phyloP scores from a whole-genome alignment of 2,113 vertebrate species.

The Pelecanus crispus region DNA sequence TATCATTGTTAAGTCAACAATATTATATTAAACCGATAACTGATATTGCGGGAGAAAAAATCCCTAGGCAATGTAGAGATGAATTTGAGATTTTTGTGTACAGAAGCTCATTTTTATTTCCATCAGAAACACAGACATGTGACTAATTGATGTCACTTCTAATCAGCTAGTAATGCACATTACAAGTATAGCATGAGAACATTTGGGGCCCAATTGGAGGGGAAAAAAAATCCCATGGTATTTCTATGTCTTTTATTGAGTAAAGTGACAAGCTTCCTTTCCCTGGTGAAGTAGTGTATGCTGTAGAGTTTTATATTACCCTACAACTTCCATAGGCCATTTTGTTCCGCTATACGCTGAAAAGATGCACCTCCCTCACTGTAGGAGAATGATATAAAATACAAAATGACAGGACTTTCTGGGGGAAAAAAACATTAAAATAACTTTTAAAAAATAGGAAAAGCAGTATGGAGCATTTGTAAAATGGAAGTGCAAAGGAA shows the following conservation, averaged over 20 bases:
- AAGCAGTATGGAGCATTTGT: not conserved
- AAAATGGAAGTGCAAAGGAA: not conserved
- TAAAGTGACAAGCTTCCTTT: conserved; percentile 38
- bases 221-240: conserved; percentile 12
- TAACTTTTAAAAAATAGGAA: not conserved
- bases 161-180: conserved; percentile 66
- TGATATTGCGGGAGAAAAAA: conserved; percentile 82
- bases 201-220: conserved; percentile 47
- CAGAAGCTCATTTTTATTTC: conserved; percentile 85
- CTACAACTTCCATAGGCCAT: not conserved
- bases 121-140: conserved; percentile 73
- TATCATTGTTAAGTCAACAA: conserved; percentile 98
- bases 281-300: not conserved
- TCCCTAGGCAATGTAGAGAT: conserved; percentile 86
- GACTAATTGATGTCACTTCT: conserved; percentile 77
- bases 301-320: conserved; percentile 29
- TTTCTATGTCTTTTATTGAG: conserved; percentile 50
- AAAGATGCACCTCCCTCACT: not conserved
- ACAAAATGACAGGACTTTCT: not conserved
- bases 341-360: not conserved
- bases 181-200: conserved; percentile 55
- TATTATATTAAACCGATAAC: conserved; percentile 94
- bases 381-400: not conserved
- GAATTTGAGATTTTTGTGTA: conserved; percentile 81
- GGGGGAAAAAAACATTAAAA: not conserved